Evolutionary conservation across 2,888 invertebrate genomes (phyloP).

Genomic region (Agrotis segetum): DNA sequence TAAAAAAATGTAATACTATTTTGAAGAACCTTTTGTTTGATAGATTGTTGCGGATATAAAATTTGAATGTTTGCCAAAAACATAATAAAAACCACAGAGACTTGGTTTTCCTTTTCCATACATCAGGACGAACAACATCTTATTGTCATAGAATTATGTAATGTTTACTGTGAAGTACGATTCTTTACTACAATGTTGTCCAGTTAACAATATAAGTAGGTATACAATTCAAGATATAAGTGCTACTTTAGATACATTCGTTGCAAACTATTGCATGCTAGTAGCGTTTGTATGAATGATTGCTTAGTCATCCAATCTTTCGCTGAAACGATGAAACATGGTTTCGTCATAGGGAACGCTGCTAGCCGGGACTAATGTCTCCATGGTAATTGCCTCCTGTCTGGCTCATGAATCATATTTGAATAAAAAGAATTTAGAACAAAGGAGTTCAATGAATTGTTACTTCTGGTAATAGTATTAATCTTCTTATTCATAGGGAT

Average conservation of each 20-base stretch:
- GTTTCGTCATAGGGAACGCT: slow-evolving; percentile 69
- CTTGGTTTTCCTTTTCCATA: slow-evolving; percentile 16
- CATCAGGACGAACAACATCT: slow-evolving; percentile 1
- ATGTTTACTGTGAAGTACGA: slow-evolving; percentile 39
- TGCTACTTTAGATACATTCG: slow-evolving; percentile 43
- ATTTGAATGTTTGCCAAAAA: slow-evolving; percentile 52
- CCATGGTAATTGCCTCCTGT: slow-evolving; percentile 61
- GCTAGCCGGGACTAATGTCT: slow-evolving; percentile 67
- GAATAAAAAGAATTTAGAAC: slow-evolving; percentile 52
- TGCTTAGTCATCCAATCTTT: slow-evolving; percentile 79
- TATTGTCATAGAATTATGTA: slow-evolving; percentile 24
- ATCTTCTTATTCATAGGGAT: slow-evolving; percentile 30
- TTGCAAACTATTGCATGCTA: slow-evolving; percentile 66
- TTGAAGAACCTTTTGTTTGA: slow-evolving; percentile 28
- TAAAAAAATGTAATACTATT: slow-evolving; percentile 18
- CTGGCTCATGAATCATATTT: slow-evolving; percentile 59
- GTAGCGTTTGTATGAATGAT: slow-evolving; percentile 75
- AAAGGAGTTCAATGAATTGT: slow-evolving; percentile 53
- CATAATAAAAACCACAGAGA: slow-evolving; percentile 23
- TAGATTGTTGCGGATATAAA: slow-evolving; percentile 28
- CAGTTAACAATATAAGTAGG: slow-evolving; percentile 27
- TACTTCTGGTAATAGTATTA: slow-evolving; percentile 38
- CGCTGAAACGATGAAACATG: slow-evolving; percentile 84
- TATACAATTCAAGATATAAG: slow-evolving; percentile 10
- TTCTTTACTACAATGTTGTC: slow-evolving; percentile 38